Conservation (phyloP, 2,888 invertebrate species). For the Pomacea canaliculata region DNA sequence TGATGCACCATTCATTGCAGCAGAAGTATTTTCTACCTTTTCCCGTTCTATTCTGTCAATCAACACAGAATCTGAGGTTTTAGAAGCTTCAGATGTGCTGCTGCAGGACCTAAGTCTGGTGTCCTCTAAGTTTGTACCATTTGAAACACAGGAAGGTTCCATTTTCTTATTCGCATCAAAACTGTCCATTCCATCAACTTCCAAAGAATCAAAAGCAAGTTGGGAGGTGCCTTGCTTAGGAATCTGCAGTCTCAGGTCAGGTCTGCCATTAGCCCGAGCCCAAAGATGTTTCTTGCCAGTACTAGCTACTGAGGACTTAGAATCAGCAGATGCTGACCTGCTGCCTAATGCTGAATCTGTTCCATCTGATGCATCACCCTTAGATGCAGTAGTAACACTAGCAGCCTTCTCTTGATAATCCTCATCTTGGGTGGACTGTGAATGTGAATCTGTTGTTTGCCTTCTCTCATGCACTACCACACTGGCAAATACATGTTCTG, state of each 20-base stretch:
- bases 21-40: background rate
- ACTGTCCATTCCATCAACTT: too few species aligned
- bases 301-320: slow-evolving; percentile 10
- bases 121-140: background rate
- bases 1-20: background rate
- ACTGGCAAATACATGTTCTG: slow-evolving; percentile 11
- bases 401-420: too few species aligned
- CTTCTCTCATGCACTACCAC: slow-evolving; percentile 15
- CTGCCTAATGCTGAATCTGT: background rate
- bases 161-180: too few species aligned
- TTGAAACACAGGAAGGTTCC: background rate
- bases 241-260: slow-evolving; percentile 12
- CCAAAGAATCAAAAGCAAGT: too few species aligned
- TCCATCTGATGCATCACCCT: too few species aligned
- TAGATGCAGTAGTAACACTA: too few species aligned
- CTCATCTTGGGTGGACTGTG: too few species aligned
- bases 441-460: background rate
- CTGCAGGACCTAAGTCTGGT: slow-evolving; percentile 18
- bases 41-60: slow-evolving; percentile 7
- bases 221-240: background rate
- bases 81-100: slow-evolving; percentile 23
- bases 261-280: background rate
- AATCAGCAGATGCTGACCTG: slow-evolving; percentile 12
- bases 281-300: slow-evolving; percentile 13
- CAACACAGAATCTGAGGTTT: slow-evolving; percentile 23